phyloP scores from a whole-genome alignment of 2,797 vertebrate species.

The Euphonia xanthogaster region DNA sequence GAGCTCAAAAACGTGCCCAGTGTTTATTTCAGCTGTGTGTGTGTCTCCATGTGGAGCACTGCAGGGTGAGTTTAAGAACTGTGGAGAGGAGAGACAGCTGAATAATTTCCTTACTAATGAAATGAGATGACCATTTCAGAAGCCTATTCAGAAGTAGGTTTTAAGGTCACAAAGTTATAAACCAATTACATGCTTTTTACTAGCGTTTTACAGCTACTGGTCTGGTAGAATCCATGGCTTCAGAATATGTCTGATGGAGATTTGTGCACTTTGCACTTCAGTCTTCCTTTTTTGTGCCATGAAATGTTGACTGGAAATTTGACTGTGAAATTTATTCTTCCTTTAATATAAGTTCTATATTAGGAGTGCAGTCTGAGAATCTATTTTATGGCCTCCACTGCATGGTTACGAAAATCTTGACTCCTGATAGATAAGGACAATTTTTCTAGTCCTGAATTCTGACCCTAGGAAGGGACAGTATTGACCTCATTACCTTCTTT shows the following conservation, averaged over 20 bases:
- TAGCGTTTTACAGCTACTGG: neutral
- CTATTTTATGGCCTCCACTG: constrained; percentile 3
- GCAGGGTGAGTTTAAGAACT: neutral
- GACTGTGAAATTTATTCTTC: neutral
- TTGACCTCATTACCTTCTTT: constrained; percentile 33
- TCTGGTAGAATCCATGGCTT: neutral
- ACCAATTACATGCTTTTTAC: neutral
- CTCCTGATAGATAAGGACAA: constrained; percentile 27
- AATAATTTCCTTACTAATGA: neutral
- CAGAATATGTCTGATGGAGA: neutral
- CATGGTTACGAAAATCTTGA: constrained; percentile 32
- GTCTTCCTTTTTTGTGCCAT: neutral
- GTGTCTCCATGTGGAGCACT: neutral
- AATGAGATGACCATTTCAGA: neutral
- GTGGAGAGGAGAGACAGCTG: neutral
- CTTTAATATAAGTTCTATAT: neutral
- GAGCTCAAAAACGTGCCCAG: neutral
- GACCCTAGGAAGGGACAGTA: constrained; percentile 11
- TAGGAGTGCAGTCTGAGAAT: constrained; percentile 26
- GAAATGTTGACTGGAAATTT: neutral
- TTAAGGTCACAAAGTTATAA: neutral
- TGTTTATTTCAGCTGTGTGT: neutral
- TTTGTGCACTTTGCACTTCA: neutral
- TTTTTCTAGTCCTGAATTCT: constrained; percentile 53
- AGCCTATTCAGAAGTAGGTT: neutral